A percentile compares a stretch with the other conserved stretches of the same genome.
Evolutionary conservation across 2,888 invertebrate species (phyloP).

Genomic region (Epinotia nisella): DNA sequence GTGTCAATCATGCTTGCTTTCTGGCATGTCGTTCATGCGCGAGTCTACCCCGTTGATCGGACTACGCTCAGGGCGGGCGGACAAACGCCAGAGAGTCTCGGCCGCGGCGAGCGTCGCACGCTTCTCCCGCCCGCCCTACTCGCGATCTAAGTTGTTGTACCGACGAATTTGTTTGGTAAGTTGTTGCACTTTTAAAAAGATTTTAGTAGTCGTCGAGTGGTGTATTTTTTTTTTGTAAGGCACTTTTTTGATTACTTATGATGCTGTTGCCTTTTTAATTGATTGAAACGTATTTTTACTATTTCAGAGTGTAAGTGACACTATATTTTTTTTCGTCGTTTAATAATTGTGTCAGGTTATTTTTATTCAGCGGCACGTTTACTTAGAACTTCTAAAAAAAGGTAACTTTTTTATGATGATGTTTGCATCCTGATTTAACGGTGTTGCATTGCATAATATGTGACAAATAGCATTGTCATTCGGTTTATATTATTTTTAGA

Average conservation of each 20-base stretch:
- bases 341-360: not conserved
- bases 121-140: slow-evolving; percentile 48
- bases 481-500: too few species aligned
- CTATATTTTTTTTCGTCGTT: not conserved
- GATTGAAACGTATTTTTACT: not conserved
- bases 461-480: too few species aligned
- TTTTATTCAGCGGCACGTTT: not conserved
- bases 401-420: too few species aligned
- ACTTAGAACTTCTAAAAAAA: too few species aligned
- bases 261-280: not conserved
- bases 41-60: slow-evolving; percentile 31
- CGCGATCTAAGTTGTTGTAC: slow-evolving; percentile 64
- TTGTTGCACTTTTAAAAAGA: not conserved
- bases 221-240: not conserved
- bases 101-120: slow-evolving; percentile 57
- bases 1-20: too few species aligned
- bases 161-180: slow-evolving; percentile 38
- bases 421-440: too few species aligned
- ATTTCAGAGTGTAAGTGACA: not conserved
- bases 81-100: slow-evolving; percentile 61
- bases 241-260: not conserved
- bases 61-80: slow-evolving; percentile 56
- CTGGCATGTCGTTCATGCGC: not conserved
- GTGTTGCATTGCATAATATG: too few species aligned
- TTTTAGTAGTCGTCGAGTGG: not conserved